phyloP scores from a whole-genome alignment of 2,888 invertebrate genomes.

The Macrophya alboannulata region DNA sequence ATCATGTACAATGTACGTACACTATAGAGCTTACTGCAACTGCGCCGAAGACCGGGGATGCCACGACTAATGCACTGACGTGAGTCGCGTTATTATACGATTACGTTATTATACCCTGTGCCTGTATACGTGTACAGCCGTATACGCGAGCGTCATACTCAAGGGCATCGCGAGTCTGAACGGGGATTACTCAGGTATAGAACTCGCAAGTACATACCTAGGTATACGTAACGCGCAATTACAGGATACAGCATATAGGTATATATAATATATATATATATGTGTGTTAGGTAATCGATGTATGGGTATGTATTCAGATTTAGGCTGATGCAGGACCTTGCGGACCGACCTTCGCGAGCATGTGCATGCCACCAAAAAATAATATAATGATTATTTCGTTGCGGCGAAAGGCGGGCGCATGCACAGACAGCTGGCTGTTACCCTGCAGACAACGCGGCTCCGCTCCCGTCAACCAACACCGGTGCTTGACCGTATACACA shows the following conservation, averaged over 20 bases:
- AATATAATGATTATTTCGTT: not conserved
- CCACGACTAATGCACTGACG: not conserved
- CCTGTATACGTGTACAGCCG: not conserved
- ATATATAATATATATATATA: no score
- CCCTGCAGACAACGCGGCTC: conserved; percentile 32
- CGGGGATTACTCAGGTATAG: no score
- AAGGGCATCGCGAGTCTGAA: no score
- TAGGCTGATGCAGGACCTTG: not conserved
- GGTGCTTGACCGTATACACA: conserved; percentile 22
- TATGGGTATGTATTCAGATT: not conserved
- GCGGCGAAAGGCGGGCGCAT: not conserved
- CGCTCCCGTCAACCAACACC: conserved; percentile 4
- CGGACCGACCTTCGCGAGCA: not conserved
- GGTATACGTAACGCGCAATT: no score
- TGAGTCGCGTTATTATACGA: not conserved
- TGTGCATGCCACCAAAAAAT: not conserved
- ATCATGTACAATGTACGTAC: no score
- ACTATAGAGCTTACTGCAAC: not conserved
- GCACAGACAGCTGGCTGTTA: not conserved
- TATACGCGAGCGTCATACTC: no score
- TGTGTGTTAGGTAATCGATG: no score
- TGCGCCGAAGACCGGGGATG: not conserved
- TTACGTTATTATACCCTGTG: not conserved
- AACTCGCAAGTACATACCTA: no score
- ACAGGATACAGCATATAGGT: no score